Conservation (phyloP, 2,888 invertebrate genomes). For the Orthonychiurus folsomi region DNA sequence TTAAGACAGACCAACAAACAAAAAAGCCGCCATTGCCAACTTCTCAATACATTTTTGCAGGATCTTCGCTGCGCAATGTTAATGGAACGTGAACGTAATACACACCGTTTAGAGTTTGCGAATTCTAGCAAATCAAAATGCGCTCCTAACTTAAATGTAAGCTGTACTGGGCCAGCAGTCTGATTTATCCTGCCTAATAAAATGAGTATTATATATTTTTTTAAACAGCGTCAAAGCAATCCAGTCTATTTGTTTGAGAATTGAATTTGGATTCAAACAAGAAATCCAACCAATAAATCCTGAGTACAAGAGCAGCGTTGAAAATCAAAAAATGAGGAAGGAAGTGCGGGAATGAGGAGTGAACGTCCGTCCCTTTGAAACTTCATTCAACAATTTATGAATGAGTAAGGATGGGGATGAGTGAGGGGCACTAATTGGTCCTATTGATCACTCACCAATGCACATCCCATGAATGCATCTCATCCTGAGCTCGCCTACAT, state of each 20-base stretch:
- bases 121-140: too few relatives aligned
- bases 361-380: not conserved
- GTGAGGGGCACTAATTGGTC: not conserved
- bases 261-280: not conserved
- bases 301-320: not conserved
- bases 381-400: not conserved
- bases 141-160: not conserved
- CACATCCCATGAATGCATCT: not conserved
- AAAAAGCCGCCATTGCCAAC: too few relatives aligned
- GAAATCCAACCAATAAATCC: not conserved
- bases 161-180: too few relatives aligned
- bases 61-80: too few relatives aligned
- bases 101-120: too few relatives aligned
- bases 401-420: not conserved
- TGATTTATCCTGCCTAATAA: too few relatives aligned
- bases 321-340: not conserved
- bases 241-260: not conserved
- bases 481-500: too few relatives aligned
- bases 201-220: too few relatives aligned
- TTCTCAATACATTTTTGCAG: too few relatives aligned
- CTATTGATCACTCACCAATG: not conserved
- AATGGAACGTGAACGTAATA: too few relatives aligned
- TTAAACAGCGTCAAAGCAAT: not conserved
- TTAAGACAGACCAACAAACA: too few relatives aligned
- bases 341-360: not conserved